Base-by-base conservation (phyloP, 2,888 invertebrate species). In the Dromius quadrimaculatus region DNA sequence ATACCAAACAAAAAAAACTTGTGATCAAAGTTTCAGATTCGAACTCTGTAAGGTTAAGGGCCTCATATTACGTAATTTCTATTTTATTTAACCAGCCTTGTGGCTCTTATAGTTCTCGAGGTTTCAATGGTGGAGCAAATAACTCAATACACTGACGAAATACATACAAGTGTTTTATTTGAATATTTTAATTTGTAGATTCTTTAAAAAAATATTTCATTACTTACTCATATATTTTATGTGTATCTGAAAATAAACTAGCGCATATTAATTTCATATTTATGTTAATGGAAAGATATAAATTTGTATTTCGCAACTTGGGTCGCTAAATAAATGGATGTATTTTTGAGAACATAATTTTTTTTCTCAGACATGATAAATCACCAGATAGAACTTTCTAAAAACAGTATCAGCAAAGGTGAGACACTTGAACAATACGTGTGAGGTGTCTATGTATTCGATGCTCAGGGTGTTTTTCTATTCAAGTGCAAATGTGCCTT, bases 211-310 rank as follows among this genome's bases (percentile, higher is more conserved):
- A n/a, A n/a, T n/a, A n/a, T n/a, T 41, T 41, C 17, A 41, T 41
- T 41, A 11, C 5, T 6, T 41, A 41, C 11, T 15, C 41, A 41
- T 41, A 41, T 41, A 5, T 15, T 2, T 1, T 20, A n/a, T 4
- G 32, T 54, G 32, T 28, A 32, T 54, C 28, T 50, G 15, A 47
- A 47, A 20, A 47, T 47, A 5, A 28, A 22, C 28, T 28, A 54
- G 28, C 13, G 54, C 54, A 54, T 54, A 54, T 54, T 54, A 54
- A 54, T 54, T 54, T 54, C 54, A 54, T 54, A 54, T 54, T 54
- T 54, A 54, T 54, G 54, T 54, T 54, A 54, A 54, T 54, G 11
- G 28, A 23, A 32, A 54, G 54, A 28, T 28, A 54, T 54, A 54
- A 54, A 54, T 54, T 54, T 28, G 28, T 54, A 54, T 54, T 54